Evolutionary conservation across 1,140 invertebrate genomes (phyloP).

Genomic region (Zaprionus camerounensis): DNA sequence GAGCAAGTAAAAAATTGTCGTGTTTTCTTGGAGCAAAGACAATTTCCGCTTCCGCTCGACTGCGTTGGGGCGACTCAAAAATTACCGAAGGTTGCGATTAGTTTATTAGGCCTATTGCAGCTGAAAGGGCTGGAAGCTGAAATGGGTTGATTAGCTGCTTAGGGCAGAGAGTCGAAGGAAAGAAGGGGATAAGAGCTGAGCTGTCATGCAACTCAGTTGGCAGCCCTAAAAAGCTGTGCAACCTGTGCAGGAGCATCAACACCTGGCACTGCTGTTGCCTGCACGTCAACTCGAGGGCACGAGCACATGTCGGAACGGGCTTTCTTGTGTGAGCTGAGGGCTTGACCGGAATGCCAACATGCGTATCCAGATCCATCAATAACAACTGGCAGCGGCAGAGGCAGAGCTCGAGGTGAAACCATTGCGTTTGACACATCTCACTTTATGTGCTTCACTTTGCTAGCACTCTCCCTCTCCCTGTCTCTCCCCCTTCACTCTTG

Average conservation of each 20-base stretch:
- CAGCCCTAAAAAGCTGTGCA: not conserved
- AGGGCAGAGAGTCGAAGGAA: not conserved
- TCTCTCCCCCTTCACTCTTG: not conserved
- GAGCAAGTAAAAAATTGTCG: constrained; percentile 34
- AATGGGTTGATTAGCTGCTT: constrained; percentile 26
- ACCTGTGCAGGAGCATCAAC: not conserved
- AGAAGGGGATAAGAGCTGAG: not conserved
- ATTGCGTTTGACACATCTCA: not conserved
- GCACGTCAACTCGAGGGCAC: no score
- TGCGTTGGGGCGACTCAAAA: constrained; percentile 52
- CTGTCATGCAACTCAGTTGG: not conserved
- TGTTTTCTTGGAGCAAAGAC: constrained; percentile 53
- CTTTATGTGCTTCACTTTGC: constrained; percentile 7
- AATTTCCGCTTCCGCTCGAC: constrained; percentile 75
- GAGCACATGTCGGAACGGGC: not conserved
- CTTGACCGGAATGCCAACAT: not conserved
- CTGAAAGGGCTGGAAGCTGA: not conserved
- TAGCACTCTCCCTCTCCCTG: not conserved
- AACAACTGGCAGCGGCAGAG: not conserved
- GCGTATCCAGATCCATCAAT: constrained; percentile 5
- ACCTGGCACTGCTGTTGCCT: not conserved
- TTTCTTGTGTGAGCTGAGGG: not conserved
- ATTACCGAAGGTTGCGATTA: constrained; percentile 42
- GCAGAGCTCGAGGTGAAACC: not conserved
- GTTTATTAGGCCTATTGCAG: constrained; percentile 68